Evolutionary conservation across 2,888 invertebrate species (phyloP), one percentile per base, ranked within the genome.

Genomic region (Drosophila melanocephala): DNA sequence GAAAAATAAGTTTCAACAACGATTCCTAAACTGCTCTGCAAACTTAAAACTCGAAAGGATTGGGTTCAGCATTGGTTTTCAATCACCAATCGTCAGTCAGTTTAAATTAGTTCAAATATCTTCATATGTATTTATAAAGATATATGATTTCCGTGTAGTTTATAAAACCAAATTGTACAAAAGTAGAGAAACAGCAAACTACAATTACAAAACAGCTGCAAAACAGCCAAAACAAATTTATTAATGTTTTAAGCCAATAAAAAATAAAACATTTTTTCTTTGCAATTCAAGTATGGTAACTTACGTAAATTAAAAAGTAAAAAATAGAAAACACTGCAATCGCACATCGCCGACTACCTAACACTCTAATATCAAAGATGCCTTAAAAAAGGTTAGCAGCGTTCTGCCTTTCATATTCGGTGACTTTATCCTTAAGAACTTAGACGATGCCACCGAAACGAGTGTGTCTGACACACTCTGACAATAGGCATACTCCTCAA

Each of bases 151-250:
- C 9, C 30, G 42, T 57, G n/a, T n/a, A n/a, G 14, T 28, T 28
- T 14, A 6, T 10, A 19, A n/a, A 56, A 28, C 6, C 5, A 55
- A 55, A 16, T 33, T 55, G 55, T 26, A 16, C 5, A 57, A 42
- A n/a, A 39, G 19, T n/a, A n/a, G 28, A 19, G 19, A 28, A 35
- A 57, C 37, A 26, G 44, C 44, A 33, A 44, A 28, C 30, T 14
- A 12, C 37, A n/a, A 26, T 47, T 30, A 5, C 2, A 52, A 75
- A 77, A 61, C 75, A 77, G 60, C 60, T 75, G 75, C 59, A 32
- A 42, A 37, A 14, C 32, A 16, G 12, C 7, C 2, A 39, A 42
- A 28, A 14, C 39, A 52, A 37, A 37, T 53, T 39, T 9, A 44
- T 51, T 19, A 32, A n/a, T 47, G 12, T 39, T 63, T 30, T 2